Evolutionary conservation across 2,888 invertebrate genomes (phyloP).

Genomic region (Troilus luridus): DNA sequence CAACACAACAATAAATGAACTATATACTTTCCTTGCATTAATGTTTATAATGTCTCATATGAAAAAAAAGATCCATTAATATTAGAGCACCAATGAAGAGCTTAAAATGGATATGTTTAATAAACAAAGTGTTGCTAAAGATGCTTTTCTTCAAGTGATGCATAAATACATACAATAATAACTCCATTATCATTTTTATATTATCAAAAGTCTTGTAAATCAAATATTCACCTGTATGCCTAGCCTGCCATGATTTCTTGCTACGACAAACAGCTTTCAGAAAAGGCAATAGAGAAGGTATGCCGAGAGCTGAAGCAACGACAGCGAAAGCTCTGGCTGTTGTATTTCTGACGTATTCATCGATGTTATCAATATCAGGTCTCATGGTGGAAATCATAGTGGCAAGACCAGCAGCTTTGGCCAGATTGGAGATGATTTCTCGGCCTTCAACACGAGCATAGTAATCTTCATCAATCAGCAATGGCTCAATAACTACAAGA

Average conservation of each 20-base stretch:
- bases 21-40: no score
- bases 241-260: constrained; percentile 99
- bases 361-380: constrained; percentile 99
- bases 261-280: constrained; percentile 98
- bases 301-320: constrained; percentile 98
- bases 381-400: constrained; percentile 99
- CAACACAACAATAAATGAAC: no score
- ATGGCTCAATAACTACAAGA: constrained; percentile 97
- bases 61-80: no score
- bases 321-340: constrained; percentile 99
- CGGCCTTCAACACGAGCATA: constrained; percentile 99
- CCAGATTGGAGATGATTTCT: constrained; percentile 98
- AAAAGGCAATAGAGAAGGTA: constrained; percentile 96
- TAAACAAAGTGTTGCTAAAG: no score
- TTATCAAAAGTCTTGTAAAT: neutral
- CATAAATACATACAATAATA: no score
- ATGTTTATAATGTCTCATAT: no score
- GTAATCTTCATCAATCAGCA: constrained; percentile 99
- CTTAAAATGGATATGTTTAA: no score
- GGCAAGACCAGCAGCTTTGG: constrained; percentile 98
- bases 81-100: no score
- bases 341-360: constrained; percentile 99
- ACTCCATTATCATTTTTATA: neutral
- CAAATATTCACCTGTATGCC: constrained; percentile 67
- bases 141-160: no score